Percentiles rank a stretch among this genome's conserved stretches.
Conservation (phyloP, 2,888 invertebrate genomes). For the Sesia apiformis region DNA sequence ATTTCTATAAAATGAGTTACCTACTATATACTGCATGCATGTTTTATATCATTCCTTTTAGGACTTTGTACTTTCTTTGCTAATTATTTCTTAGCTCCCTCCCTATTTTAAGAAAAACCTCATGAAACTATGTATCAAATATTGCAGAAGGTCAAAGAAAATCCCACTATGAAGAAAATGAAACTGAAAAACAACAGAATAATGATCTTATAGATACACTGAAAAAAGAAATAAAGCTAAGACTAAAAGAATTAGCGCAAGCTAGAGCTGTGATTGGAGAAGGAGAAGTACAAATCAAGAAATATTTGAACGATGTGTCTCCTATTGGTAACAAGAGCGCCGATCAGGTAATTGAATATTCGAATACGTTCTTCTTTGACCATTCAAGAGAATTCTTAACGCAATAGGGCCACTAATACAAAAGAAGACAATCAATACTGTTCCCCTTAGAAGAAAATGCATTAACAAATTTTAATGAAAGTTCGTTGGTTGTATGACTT, state of each 20-base stretch:
- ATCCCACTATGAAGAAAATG: slow-evolving; percentile 87
- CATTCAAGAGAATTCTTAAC: no score
- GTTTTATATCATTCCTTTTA: no score
- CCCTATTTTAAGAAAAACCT: background rate
- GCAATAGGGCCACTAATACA: no score
- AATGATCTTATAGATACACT: slow-evolving; percentile 80
- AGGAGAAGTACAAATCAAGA: slow-evolving; percentile 58
- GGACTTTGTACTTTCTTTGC: no score
- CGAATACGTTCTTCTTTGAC: background rate
- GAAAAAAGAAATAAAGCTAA: slow-evolving; percentile 82
- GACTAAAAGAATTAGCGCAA: slow-evolving; percentile 75
- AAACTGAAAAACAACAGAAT: slow-evolving; percentile 82
- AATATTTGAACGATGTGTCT: slow-evolving; percentile 57
- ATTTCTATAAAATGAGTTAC: no score
- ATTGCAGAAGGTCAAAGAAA: slow-evolving; percentile 87
- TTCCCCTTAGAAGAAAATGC: no score
- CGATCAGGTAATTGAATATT: slow-evolving; percentile 40
- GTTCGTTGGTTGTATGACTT: no score
- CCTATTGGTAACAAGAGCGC: slow-evolving; percentile 54
- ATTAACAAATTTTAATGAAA: no score
- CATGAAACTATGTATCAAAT: background rate
- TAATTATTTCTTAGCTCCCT: no score
- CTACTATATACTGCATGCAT: no score
- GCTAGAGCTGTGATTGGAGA: slow-evolving; percentile 66
- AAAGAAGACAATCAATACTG: no score